Evolutionary conservation across 2,113 vertebrate species (phyloP), one percentile per base, ranked within the genome.

Genomic region (Morphnarchus princeps): DNA sequence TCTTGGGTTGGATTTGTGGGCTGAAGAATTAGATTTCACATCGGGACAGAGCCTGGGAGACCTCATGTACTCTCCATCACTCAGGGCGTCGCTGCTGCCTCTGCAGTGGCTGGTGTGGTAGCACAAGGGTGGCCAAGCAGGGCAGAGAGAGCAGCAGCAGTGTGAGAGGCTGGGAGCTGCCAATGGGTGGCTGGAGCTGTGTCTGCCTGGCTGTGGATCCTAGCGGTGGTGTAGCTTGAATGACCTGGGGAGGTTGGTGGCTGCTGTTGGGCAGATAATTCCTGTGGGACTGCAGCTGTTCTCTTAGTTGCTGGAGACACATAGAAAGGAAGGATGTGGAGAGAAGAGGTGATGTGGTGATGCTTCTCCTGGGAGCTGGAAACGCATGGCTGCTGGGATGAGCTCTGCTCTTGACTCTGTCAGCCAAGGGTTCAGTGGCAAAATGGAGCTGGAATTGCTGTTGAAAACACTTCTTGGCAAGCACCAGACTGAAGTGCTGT

Each of bases 41-140:
- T 59, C 0, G 2, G 55, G 31, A n/a, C 16, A 72, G 45, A 81
- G 47, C 10, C 3, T 82, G 28, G 43, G 9, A 9, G 10, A 13
- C 4, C 32, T 70, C 7, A 0, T 42, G 7, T 36, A 5, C 32
- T 57, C 82, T 24, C 29, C 7, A 5, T 79, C 49, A 20, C 9
- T 50, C 5, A 1, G 13, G 28, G 14, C 16, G 4, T n/a, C 9
- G 3, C 25, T 50, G 14, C 47, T 50, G 71, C 17, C 31, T 58
- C 22, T 77, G 38, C 0, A 0, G 12, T 36, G 42, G 22, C 38
- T 26, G 29, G 20, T 45, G 13, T 16, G 12, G 54, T 63, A 42
- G 18, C 52, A 54, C 28, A 21, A 5, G 17, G 29, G 11, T 86
- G 58, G 24, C 43, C 10, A 32, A 50, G 47, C 29, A 49, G 29